Base-by-base conservation (phyloP, 2,888 invertebrate species). In the Synanthedon formicaeformis region DNA sequence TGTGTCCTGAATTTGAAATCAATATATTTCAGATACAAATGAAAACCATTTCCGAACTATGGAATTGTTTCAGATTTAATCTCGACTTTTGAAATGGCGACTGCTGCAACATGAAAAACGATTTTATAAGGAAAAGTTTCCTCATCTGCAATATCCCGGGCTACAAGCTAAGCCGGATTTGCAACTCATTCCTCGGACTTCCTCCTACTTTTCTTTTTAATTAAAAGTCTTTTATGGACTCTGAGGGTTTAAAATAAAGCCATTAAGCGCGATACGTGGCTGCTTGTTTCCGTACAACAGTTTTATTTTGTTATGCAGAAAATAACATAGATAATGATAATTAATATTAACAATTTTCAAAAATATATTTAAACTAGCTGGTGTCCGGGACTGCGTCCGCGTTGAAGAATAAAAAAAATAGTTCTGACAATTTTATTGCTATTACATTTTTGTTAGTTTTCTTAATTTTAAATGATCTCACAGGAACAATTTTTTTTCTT, bases 221-320 rank as follows among this genome's bases (percentile, higher is more conserved):
- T 82, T 81, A 82, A 83, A 81, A 76, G 68, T 72, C 73, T 78
- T 81, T 81, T 77, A 77, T 75, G 66, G 67, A 69, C 67, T 64
- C 65, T 60, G 60, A 61, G 69, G 70, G 67, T 71, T 70, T 67
- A 69, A 68, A 69, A 62, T 66, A 60, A 60, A 59, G 58, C 56
- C 57, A 58, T 58, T 57, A 58, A 52, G 56, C 51, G 40, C 58
- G 61, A 64, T 66, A 67, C 69, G 69, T 65, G 67, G 66, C 63
- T 63, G 57, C 56, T 53, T 53, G 54, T 54, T 55, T 49, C 52
- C 56, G 61, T 63, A 23, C 4, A 63, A 64, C 58, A 57, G 54
- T 59, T 59, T 59, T 58, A 34, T 34, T 34, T 34, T 34, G 34
- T 34, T 34, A 34, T 10, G 8, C 6, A 34, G 10, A 34, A 8